These are phyloP conservation scores for Notolabrus celidotus DNA, from an alignment of 2,797 vertebrate genomes.

Conservation along the genomic window DNA sequence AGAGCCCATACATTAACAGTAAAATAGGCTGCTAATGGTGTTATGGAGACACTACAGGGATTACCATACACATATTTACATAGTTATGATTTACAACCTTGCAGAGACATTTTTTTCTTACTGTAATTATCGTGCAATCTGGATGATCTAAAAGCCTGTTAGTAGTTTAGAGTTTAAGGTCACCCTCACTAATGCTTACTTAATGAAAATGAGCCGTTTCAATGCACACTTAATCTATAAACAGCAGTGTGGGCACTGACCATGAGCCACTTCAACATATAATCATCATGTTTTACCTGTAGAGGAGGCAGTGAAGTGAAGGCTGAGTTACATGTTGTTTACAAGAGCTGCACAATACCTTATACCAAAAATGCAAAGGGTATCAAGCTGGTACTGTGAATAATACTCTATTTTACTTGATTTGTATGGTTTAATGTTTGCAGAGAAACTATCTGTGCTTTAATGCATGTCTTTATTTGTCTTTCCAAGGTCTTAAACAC, in stretches of 20 bases:
- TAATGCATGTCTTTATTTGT: neutral
- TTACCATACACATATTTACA: constrained; percentile 67
- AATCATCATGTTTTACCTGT: constrained; percentile 22
- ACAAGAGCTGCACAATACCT: neutral
- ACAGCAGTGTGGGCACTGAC: constrained; percentile 24
- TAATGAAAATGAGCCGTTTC: constrained; percentile 64
- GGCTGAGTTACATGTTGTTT: constrained; percentile 2
- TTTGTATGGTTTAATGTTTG: neutral
- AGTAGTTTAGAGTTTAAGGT: constrained; percentile 68
- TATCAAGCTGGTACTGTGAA: neutral
- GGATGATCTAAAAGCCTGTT: constrained; percentile 67
- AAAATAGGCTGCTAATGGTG: constrained; percentile 53
- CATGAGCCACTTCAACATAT: constrained; percentile 34
- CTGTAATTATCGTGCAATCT: constrained; percentile 70
- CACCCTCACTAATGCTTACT: constrained; percentile 57
- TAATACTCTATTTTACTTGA: neutral
- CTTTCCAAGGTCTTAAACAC: too few relatives aligned
- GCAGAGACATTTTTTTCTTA: constrained; percentile 60
- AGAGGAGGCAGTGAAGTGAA: constrained; percentile 6
- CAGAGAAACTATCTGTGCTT: neutral
- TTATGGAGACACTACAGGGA: constrained; percentile 44
- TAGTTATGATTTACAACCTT: constrained; percentile 67
- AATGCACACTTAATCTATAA: constrained; percentile 52
- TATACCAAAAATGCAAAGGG: neutral
- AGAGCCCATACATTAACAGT: constrained; percentile 9